Conservation (phyloP, 1,140 invertebrate genomes). For the Lordiphosa mommai region DNA sequence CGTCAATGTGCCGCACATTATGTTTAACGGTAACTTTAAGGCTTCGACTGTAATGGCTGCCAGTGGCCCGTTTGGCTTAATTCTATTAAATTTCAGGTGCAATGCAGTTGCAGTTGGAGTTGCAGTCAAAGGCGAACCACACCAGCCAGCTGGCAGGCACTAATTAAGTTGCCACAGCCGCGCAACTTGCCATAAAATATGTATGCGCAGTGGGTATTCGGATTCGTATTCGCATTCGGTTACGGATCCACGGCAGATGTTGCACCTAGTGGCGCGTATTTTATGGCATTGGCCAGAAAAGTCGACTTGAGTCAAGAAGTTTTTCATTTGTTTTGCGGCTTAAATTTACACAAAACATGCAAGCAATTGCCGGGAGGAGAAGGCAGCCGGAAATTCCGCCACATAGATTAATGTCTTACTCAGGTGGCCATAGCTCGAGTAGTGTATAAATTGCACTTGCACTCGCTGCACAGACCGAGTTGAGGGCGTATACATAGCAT, state of each 20-base stretch:
- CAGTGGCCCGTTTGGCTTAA: slow-evolving; percentile 38
- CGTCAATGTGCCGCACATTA: slow-evolving; percentile 70
- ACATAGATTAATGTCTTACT: slow-evolving; percentile 71
- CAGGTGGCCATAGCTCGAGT: slow-evolving; percentile 11
- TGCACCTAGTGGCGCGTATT: slow-evolving; percentile 34
- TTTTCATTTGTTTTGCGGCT: slow-evolving; percentile 59
- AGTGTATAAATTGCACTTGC: slow-evolving; percentile 3
- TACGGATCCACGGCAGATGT: slow-evolving; percentile 19
- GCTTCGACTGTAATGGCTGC: slow-evolving; percentile 42
- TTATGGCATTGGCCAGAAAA: slow-evolving; percentile 56
- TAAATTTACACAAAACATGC: slow-evolving; percentile 61
- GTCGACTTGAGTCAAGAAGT: slow-evolving; percentile 61
- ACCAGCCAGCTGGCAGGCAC: slow-evolving; percentile 29
- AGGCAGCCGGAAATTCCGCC: slow-evolving; percentile 35
- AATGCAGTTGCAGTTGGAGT: slow-evolving; percentile 50
- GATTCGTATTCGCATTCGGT: slow-evolving; percentile 44
- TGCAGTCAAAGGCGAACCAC: slow-evolving; percentile 32
- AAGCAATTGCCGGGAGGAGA: slow-evolving; percentile 23
- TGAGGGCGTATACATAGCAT: background rate
- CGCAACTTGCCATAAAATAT: slow-evolving; percentile 54
- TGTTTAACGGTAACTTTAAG: slow-evolving; percentile 61
- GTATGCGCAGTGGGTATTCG: slow-evolving; percentile 51
- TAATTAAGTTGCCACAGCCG: slow-evolving; percentile 50
- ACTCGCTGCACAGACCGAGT: background rate
- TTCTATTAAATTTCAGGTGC: slow-evolving; percentile 76